Percentiles rank a stretch among this genome's conserved stretches.
Evolutionary conservation across 2,888 invertebrate species (phyloP).

Genomic region (Calameuta filiformis): DNA sequence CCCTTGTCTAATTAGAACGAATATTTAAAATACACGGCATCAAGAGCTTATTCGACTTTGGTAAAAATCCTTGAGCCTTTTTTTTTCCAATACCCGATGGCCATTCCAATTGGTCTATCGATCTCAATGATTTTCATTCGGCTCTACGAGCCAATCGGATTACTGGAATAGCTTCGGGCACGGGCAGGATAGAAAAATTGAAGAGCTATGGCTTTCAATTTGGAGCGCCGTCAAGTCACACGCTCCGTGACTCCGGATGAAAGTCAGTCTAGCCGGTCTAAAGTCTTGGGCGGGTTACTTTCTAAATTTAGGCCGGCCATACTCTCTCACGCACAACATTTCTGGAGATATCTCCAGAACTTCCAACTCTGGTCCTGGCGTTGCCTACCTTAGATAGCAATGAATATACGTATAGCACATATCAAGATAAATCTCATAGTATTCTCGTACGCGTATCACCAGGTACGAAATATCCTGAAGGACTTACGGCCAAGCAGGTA

Average conservation of each 20-base stretch:
- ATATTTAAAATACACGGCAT: not conserved
- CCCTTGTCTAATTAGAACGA: not conserved
- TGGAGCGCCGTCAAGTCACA: slow-evolving; percentile 2
- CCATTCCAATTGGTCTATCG: not conserved
- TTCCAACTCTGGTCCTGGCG: not conserved
- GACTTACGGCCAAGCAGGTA: not conserved
- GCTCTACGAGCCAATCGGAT: not conserved
- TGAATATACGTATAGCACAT: too few relatives aligned
- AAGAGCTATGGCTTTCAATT: not conserved
- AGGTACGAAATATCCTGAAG: not conserved
- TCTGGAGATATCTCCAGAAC: slow-evolving; percentile 22
- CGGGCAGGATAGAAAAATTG: not conserved
- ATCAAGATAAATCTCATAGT: not conserved
- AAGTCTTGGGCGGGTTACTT: slow-evolving; percentile 45
- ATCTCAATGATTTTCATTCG: not conserved
- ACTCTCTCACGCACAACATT: slow-evolving; percentile 45
- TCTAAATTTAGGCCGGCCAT: slow-evolving; percentile 54
- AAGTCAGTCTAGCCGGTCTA: slow-evolving; percentile 39
- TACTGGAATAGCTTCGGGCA: not conserved
- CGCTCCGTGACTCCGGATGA: slow-evolving; percentile 21
- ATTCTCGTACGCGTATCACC: not conserved
- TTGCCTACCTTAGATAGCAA: too few relatives aligned
- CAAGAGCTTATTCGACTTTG: not conserved
- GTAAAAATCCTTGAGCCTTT: not conserved
- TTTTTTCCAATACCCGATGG: not conserved